Percentiles rank a stretch among this genome's conserved stretches.
Conservation (phyloP, 2,113 vertebrate genomes). For the Chloropsis cyanopogon region DNA sequence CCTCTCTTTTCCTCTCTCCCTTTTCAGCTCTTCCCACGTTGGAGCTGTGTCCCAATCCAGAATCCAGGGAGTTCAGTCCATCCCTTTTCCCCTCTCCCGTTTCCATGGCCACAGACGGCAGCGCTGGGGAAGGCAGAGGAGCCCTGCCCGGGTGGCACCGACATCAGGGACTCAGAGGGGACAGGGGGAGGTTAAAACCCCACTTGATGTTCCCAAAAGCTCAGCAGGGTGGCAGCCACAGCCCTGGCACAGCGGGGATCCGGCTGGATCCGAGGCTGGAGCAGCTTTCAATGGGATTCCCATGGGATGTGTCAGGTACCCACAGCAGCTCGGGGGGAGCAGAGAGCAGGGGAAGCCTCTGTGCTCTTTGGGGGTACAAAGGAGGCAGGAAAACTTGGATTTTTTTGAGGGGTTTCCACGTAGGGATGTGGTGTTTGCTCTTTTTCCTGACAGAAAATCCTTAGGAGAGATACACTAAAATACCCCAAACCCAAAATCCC, state of each 20-base stretch:
- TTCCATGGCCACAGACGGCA: not conserved
- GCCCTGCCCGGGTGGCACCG: not conserved
- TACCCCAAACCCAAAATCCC: too few relatives aligned
- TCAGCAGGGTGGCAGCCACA: not conserved
- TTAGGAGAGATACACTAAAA: not conserved
- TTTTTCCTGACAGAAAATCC: not conserved
- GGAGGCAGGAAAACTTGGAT: not conserved
- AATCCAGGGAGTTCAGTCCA: not conserved
- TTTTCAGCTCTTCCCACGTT: not conserved
- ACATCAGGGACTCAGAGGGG: not conserved
- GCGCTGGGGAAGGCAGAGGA: not conserved
- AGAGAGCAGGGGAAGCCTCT: not conserved
- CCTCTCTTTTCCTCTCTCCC: not conserved
- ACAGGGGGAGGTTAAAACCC: not conserved
- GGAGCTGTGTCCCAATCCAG: not conserved
- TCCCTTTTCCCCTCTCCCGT: not conserved
- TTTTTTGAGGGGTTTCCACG: rapidly evolving
- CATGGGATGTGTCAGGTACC: not conserved
- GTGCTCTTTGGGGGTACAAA: not conserved
- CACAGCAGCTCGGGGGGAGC: not conserved
- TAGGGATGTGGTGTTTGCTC: not conserved
- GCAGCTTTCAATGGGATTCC: not conserved
- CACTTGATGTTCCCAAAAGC: not conserved
- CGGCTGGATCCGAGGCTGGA: not conserved
- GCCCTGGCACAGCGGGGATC: not conserved